phyloP scores from a whole-genome alignment of 2,113 vertebrate genomes.

The Sander vitreus region DNA sequence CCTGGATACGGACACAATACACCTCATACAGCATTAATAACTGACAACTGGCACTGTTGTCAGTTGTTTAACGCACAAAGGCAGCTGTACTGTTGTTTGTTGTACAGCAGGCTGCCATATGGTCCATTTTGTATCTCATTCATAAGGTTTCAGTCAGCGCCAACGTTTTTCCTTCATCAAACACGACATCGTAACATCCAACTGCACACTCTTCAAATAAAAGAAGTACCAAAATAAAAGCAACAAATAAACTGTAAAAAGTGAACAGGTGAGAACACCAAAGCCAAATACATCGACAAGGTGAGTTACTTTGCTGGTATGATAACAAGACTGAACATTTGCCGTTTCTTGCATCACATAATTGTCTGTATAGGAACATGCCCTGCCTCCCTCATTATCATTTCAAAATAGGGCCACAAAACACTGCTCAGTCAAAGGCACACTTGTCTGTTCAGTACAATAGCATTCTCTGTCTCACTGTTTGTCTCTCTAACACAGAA shows the following conservation, averaged over 20 bases:
- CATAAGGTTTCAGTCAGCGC: slow-evolving; percentile 25
- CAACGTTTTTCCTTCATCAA: slow-evolving; percentile 39
- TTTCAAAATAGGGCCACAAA: slow-evolving; percentile 62
- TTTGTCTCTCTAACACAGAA: neutral
- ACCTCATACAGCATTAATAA: slow-evolving; percentile 52
- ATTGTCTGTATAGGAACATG: slow-evolving; percentile 63
- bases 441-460: slow-evolving; percentile 54
- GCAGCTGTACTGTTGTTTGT: slow-evolving; percentile 53
- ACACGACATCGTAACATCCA: slow-evolving; percentile 9
- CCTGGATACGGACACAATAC: slow-evolving; percentile 70
- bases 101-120: slow-evolving; percentile 46
- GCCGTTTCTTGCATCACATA: slow-evolving; percentile 50
- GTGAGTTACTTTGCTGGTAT: slow-evolving; percentile 21
- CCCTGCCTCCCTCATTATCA: slow-evolving; percentile 44
- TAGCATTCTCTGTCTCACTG: slow-evolving; percentile 31
- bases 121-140: slow-evolving; percentile 43
- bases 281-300: slow-evolving; percentile 23
- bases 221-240: neutral
- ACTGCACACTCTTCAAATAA: slow-evolving; percentile 15
- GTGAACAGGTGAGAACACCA: slow-evolving; percentile 12
- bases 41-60: slow-evolving; percentile 44
- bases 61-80: slow-evolving; percentile 29
- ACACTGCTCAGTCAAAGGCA: slow-evolving; percentile 39
- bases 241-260: slow-evolving; percentile 10
- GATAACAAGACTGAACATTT: slow-evolving; percentile 68